phyloP scores from a whole-genome alignment of 2,888 invertebrate genomes.

The Latheticus oryzae region DNA sequence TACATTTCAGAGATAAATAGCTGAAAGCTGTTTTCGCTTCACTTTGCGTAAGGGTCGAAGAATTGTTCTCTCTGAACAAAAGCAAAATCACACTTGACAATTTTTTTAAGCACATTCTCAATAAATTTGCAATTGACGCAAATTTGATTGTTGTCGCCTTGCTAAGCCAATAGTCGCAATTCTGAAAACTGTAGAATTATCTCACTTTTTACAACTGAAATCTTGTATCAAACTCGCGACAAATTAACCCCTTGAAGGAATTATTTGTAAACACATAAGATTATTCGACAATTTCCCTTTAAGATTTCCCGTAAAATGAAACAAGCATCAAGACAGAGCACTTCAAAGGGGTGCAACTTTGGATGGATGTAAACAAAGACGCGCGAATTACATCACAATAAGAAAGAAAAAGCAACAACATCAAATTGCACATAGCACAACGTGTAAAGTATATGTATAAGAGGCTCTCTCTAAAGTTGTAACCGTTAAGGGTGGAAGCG shows the following conservation, averaged over 20 bases:
- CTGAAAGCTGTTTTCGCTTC: conserved; percentile 34
- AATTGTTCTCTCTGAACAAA: conserved; percentile 16
- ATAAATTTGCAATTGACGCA: too few species aligned
- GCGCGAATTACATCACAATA: conserved; percentile 46
- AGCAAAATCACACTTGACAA: too few species aligned
- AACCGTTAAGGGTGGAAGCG: conserved; percentile 55
- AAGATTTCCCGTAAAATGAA: conserved; percentile 48
- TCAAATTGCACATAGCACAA: conserved; percentile 47
- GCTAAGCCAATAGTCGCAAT: too few species aligned
- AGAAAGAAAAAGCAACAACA: conserved; percentile 48
- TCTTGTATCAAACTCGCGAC: conserved; percentile 8
- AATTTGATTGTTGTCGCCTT: too few species aligned
- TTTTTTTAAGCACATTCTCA: too few species aligned
- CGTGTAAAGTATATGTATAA: conserved; percentile 47
- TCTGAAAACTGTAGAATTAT: too few species aligned
- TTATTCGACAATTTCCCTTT: conserved; percentile 49
- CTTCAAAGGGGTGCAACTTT: conserved; percentile 48
- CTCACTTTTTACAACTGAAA: too few species aligned
- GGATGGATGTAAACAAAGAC: conserved; percentile 45
- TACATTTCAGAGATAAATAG: conserved; percentile 47
- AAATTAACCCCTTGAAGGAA: conserved; percentile 45
- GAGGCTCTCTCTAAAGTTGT: conserved; percentile 45
- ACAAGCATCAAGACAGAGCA: conserved; percentile 52
- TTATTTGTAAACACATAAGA: conserved; percentile 52
- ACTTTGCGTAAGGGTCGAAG: conserved; percentile 28